phyloP scores from a whole-genome alignment of 2,888 invertebrate species.

The Macropis europaea region DNA sequence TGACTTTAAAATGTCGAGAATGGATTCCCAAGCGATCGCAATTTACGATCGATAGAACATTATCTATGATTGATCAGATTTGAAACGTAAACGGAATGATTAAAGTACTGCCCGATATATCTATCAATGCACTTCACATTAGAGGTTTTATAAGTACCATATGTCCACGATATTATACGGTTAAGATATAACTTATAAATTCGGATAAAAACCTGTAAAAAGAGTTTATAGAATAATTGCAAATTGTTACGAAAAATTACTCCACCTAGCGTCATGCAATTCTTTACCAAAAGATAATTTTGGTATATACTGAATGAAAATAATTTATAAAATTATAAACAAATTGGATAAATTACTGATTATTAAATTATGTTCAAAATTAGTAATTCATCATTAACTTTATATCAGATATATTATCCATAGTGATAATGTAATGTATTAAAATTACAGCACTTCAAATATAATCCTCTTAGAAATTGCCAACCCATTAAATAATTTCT shows the following conservation, averaged over 20 bases:
- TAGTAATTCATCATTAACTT: too few species aligned
- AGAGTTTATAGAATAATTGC: not conserved
- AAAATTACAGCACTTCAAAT: not conserved
- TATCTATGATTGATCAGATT: constrained; percentile 6
- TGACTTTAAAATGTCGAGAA: not conserved
- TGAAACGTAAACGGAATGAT: not conserved
- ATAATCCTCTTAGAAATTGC: not conserved
- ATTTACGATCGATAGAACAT: constrained; percentile 7
- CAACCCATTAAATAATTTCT: constrained; percentile 3
- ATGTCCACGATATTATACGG: not conserved
- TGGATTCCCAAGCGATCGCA: not conserved
- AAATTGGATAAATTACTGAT: not conserved
- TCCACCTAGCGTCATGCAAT: too few species aligned
- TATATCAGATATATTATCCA: not conserved
- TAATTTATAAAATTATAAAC: not conserved
- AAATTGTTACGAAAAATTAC: too few species aligned
- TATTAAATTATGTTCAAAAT: too few species aligned
- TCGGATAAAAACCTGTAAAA: not conserved
- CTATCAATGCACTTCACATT: constrained; percentile 1
- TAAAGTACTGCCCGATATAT: not conserved
- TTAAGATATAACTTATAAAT: too few species aligned
- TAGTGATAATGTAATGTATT: not conserved
- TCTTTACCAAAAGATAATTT: too few species aligned
- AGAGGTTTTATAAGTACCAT: not conserved
- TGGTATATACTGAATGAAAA: too few species aligned